Evolutionary conservation across 2,888 invertebrate genomes (phyloP), one percentile per base, ranked within the genome.

Genomic region (Agrilus biguttatus): DNA sequence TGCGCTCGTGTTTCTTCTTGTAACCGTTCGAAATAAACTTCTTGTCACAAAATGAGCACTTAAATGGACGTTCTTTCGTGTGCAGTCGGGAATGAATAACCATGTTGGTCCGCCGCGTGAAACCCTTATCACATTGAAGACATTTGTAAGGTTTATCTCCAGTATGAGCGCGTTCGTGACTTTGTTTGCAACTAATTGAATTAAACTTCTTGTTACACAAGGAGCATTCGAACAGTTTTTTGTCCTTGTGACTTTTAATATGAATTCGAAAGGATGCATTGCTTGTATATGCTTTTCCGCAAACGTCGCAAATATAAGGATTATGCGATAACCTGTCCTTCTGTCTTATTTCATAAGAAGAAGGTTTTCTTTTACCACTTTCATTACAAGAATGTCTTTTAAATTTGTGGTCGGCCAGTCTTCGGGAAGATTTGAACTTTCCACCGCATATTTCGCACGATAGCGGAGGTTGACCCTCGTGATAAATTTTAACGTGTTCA

Each of bases 141-240:
- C 48, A 48, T 1, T 59, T 55, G 41, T 60, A 72, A 0, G 70
- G 69, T 23, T 45, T 46, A 17, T 42, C 43, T 5, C 46, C 23
- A 2, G 23, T 36, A 28, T 28, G 5, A 10, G 8, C 14, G 12
- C 19, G 10, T 21, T n/a, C 19, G 13, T 21, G 34, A 19, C 34
- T 33, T 28, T 12, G 2, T 14, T 19, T 14, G n/a, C 8, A 14
- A 19, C 21, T 2, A 2, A 42, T 37, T 6, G 2, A 8, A 8
- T 2, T 8, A 6, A 23, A 23, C 23, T 23, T 23, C 23, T 23
- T 23, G 8, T 23, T 6, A 23, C 23, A 23, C 2, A 23, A 23
- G 5, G 23, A 23, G 10, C 28, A 28, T 28, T 28, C 10, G 28
- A 28, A 28, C 2, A 10, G 28, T 10, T 1, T 28, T 10, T 28